Percentiles rank a stretch among this genome's conserved stretches.
phyloP scores from a whole-genome alignment of 2,888 invertebrate species.

The Torymus tubicola region DNA sequence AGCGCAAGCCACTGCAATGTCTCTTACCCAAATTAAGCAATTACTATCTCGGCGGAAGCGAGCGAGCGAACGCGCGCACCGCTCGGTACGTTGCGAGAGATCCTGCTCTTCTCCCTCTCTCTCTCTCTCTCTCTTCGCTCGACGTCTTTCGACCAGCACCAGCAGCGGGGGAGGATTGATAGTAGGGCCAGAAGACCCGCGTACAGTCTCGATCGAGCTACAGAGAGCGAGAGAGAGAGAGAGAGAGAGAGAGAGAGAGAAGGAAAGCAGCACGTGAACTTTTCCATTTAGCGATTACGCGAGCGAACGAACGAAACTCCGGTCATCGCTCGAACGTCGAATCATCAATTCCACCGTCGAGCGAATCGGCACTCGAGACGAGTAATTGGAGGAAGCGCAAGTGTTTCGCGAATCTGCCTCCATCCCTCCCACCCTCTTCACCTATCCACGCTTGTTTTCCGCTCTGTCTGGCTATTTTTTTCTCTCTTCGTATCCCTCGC shows the following conservation, averaged over 20 bases:
- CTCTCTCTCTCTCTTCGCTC: too few relatives aligned
- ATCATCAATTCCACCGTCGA: conserved; percentile 23
- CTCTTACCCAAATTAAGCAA: conserved; percentile 46
- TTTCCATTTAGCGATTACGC: conserved; percentile 51
- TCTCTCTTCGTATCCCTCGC: neutral
- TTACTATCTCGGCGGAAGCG: conserved; percentile 7
- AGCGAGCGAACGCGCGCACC: too few relatives aligned
- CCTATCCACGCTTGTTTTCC: conserved; percentile 7
- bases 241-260: conserved; percentile 2
- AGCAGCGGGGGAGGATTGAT: conserved; percentile 28
- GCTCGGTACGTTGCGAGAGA: too few relatives aligned
- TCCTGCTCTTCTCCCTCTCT: too few relatives aligned
- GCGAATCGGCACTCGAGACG: neutral
- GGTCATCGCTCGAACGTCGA: conserved; percentile 22
- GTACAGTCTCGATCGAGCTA: conserved; percentile 4
- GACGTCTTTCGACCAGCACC: too few relatives aligned
- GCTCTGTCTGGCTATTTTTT: neutral
- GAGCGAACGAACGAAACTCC: neutral
- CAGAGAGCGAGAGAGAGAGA: neutral
- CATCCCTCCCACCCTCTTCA: too few relatives aligned
- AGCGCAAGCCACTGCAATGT: neutral
- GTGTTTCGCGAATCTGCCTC: conserved; percentile 1
- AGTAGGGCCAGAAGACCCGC: neutral
- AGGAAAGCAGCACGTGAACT: conserved; percentile 42
- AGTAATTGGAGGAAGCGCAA: conserved; percentile 27